Evolutionary conservation across 2,113 vertebrate species (phyloP).

Genomic region (Thermophis baileyi): DNA sequence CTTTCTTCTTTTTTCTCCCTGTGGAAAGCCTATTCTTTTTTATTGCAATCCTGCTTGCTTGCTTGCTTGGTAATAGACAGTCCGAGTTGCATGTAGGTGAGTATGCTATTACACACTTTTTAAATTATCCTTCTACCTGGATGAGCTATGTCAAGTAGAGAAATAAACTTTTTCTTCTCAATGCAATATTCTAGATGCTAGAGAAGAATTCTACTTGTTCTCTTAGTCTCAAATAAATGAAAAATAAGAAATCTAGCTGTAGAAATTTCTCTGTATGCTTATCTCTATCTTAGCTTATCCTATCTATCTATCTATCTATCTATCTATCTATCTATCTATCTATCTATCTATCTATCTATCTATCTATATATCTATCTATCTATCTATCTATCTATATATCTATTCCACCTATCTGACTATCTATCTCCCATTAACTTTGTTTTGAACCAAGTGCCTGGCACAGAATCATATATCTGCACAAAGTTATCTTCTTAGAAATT

Average conservation of each 20-base stretch:
- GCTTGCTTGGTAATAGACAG: neutral
- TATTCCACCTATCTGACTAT: too few relatives aligned
- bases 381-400: fast-evolving
- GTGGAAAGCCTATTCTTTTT: neutral
- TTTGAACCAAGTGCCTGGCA: neutral
- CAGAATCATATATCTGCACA: neutral
- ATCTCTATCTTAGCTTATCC: too few relatives aligned
- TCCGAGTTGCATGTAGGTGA: neutral
- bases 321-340: too few relatives aligned
- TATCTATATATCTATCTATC: too few relatives aligned
- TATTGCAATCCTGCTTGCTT: neutral
- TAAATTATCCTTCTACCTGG: neutral
- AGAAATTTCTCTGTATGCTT: neutral
- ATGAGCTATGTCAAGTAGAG: neutral
- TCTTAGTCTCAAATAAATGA: neutral
- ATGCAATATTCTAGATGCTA: neutral
- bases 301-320: too few relatives aligned
- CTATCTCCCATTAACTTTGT: neutral
- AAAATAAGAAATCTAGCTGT: neutral
- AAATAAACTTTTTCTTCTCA: neutral
- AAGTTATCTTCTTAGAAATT: neutral
- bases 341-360: too few relatives aligned
- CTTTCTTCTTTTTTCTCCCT: neutral
- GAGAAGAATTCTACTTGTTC: neutral
- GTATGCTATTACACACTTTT: neutral